Percentiles rank a stretch among this genome's conserved stretches.
Evolutionary conservation across 2,888 invertebrate species (phyloP).

Genomic region (Rotaria sp.): DNA sequence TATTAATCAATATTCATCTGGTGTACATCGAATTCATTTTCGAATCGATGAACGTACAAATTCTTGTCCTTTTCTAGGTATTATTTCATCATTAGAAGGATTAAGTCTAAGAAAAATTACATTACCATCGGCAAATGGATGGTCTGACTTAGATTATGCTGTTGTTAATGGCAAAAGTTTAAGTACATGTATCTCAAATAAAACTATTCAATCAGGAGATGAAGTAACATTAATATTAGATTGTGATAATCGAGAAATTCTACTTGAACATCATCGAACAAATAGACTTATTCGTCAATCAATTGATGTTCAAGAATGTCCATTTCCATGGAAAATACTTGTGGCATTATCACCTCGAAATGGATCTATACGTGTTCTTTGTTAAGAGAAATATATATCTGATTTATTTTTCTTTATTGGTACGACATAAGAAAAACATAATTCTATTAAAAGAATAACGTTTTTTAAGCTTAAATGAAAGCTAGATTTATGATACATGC

Average conservation of each 20-base stretch:
- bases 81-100: neutral
- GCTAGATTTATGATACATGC: too few relatives aligned
- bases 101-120: neutral
- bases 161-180: neutral
- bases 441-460: too few relatives aligned
- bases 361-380: neutral
- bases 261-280: neutral
- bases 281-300: neutral
- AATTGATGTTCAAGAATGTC: neutral
- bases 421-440: too few relatives aligned
- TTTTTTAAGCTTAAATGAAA: too few relatives aligned
- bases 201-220: neutral
- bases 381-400: neutral
- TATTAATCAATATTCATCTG: neutral
- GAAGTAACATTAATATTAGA: constrained; percentile 1
- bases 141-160: neutral
- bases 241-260: neutral
- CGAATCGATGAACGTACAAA: neutral
- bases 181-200: neutral
- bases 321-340: constrained; percentile 1
- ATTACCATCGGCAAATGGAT: neutral
- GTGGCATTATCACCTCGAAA: neutral
- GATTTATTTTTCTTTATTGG: too few relatives aligned
- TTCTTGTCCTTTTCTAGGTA: neutral
- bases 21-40: neutral